These are phyloP conservation scores for Thaumetopoea pityocampa DNA, from an alignment of 1,140 invertebrate species.

Conservation along the genomic window DNA sequence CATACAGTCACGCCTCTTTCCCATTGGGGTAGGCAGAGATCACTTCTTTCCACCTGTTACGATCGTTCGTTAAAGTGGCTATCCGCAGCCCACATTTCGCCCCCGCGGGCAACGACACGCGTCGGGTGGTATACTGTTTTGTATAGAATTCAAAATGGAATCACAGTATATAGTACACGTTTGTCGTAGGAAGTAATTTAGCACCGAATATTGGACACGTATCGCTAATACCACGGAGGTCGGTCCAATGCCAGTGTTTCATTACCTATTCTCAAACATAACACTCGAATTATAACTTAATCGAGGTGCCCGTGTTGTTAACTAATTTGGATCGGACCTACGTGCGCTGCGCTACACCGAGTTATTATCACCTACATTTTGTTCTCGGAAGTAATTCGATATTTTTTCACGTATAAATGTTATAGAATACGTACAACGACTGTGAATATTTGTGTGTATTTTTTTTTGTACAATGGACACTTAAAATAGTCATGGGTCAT, in stretches of 20 bases:
- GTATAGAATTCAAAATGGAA: too few species aligned
- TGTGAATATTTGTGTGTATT: constrained; percentile 1
- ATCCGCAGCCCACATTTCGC: too few species aligned
- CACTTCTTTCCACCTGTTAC: too few species aligned
- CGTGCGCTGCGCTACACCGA: too few species aligned
- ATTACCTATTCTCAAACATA: constrained; percentile 28
- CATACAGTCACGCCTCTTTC: too few species aligned
- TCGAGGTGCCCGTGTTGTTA: constrained; percentile 25
- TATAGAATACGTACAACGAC: neutral
- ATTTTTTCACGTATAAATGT: constrained; percentile 23
- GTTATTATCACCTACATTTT: constrained; percentile 31
- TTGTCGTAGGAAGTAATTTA: constrained; percentile 62
- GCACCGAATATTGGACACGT: constrained; percentile 55
- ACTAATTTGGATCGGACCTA: constrained; percentile 27
- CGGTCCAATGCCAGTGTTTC: constrained; percentile 45
- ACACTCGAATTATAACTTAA: constrained; percentile 28
- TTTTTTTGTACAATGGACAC: constrained; percentile 6
- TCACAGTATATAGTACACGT: constrained; percentile 4
- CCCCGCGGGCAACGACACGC: too few species aligned
- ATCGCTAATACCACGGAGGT: constrained; percentile 52
- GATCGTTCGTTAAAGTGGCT: too few species aligned
- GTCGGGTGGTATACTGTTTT: too few species aligned
- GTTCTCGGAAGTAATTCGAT: constrained; percentile 49
- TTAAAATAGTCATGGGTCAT: neutral
- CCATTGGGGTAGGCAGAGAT: too few species aligned